Evolutionary conservation across 2,888 invertebrate genomes (phyloP).

Genomic region (Euplexia lucipara): DNA sequence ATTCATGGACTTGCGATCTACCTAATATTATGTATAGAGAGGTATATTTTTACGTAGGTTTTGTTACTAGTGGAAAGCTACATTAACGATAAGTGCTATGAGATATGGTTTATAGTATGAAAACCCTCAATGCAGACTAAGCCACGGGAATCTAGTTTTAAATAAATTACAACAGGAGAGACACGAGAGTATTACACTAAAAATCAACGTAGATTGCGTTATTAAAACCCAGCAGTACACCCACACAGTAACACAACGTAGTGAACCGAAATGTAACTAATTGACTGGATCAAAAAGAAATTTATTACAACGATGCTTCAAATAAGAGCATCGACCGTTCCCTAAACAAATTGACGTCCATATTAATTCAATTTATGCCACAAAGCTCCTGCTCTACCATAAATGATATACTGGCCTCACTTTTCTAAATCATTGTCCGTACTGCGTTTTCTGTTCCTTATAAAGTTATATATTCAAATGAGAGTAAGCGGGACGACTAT

Average conservation of each 20-base stretch:
- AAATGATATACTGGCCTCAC: constrained; percentile 75
- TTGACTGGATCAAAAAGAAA: constrained; percentile 56
- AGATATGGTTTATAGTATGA: too few species aligned
- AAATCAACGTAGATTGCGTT: constrained; percentile 18
- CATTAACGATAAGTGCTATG: too few species aligned
- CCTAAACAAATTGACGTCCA: constrained; percentile 78
- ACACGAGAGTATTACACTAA: background rate
- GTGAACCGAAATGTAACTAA: constrained; percentile 48
- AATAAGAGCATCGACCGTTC: constrained; percentile 72
- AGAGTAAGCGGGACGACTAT: constrained; percentile 73
- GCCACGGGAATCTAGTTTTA: too few species aligned
- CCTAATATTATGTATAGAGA: too few species aligned
- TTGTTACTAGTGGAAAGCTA: too few species aligned
- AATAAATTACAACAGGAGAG: background rate
- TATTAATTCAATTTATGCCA: constrained; percentile 84
- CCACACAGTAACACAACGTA: constrained; percentile 15
- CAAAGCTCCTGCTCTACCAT: constrained; percentile 68
- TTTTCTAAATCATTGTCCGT: constrained; percentile 83
- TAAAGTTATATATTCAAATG: constrained; percentile 82
- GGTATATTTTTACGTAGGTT: too few species aligned
- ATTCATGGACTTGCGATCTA: too few species aligned
- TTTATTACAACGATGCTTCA: constrained; percentile 55
- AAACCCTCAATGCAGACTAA: too few species aligned
- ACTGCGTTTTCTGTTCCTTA: constrained; percentile 77
- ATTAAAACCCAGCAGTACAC: constrained; percentile 19